Percentiles rank a stretch among this genome's conserved stretches.
phyloP scores from a whole-genome alignment of 2,888 invertebrate genomes.

The Dysmachus trigonus region DNA sequence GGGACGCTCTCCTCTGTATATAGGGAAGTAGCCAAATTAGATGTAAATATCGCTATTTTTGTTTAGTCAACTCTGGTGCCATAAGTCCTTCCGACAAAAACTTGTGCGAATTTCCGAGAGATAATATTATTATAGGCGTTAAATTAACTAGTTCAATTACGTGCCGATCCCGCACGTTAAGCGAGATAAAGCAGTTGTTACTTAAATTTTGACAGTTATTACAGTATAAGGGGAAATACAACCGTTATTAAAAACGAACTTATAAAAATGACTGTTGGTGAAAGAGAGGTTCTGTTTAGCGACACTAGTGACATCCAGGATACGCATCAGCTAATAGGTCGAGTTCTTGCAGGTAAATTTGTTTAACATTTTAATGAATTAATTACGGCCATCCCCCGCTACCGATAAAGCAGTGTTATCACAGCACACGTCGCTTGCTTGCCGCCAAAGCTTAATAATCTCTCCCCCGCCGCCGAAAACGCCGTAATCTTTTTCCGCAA shows the following conservation, averaged over 20 bases:
- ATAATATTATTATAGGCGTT: neutral
- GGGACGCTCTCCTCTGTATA: neutral
- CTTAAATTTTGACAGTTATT: neutral
- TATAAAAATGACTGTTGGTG: slow-evolving; percentile 61
- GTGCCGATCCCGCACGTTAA: slow-evolving; percentile 14
- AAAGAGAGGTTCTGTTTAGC: slow-evolving; percentile 61
- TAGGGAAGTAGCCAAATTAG: slow-evolving; percentile 10
- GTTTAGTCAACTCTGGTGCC: slow-evolving; percentile 8
- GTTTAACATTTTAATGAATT: slow-evolving; percentile 49
- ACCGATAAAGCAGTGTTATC: neutral
- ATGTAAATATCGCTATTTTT: slow-evolving; percentile 13
- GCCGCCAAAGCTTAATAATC: neutral
- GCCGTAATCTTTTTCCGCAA: neutral
- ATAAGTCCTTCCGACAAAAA: slow-evolving; percentile 1
- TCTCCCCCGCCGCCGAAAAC: neutral
- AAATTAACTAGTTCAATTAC: neutral
- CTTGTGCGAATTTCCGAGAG: neutral
- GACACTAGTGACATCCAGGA: slow-evolving; percentile 53
- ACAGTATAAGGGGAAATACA: neutral
- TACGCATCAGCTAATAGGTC: slow-evolving; percentile 62
- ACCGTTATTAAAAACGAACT: neutral
- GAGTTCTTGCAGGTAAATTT: slow-evolving; percentile 62
- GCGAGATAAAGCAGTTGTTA: neutral
- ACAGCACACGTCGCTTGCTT: neutral
- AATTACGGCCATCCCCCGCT: neutral